Conservation (phyloP, 2,113 vertebrate genomes). For the Lutjanus erythropterus region DNA sequence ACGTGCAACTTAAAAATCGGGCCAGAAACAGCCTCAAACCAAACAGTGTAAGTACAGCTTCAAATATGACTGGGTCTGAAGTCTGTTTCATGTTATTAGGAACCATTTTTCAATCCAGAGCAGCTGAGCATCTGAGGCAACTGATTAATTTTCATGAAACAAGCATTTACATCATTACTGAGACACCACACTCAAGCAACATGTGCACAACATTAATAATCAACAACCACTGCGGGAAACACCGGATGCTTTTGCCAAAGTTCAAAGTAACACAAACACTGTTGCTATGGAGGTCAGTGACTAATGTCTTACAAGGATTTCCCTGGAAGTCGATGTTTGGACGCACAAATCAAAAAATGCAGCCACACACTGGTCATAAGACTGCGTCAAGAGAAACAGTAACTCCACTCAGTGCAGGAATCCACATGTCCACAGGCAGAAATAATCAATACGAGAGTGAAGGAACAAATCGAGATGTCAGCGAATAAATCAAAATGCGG, state of each 20-base stretch:
- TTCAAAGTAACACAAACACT: slow-evolving; percentile 38
- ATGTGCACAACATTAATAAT: slow-evolving; percentile 29
- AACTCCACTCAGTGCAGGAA: slow-evolving; percentile 10
- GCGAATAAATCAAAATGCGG: background rate
- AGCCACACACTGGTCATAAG: background rate
- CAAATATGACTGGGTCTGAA: no score
- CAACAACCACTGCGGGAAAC: background rate
- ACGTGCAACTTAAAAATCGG: no score
- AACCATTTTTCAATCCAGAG: no score
- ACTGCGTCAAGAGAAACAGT: background rate
- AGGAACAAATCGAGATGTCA: slow-evolving; percentile 23
- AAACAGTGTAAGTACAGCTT: no score
- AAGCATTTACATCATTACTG: background rate
- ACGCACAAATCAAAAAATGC: slow-evolving; percentile 33
- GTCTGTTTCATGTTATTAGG: no score
- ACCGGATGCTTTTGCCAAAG: slow-evolving; percentile 3
- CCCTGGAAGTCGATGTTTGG: slow-evolving; percentile 41
- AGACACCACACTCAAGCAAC: background rate
- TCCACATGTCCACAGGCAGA: slow-evolving; percentile 4
- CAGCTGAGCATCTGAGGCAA: no score
- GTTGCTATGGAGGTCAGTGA: slow-evolving; percentile 50
- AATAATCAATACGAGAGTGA: background rate
- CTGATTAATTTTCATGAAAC: background rate
- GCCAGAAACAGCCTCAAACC: no score
- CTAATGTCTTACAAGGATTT: slow-evolving; percentile 54